phyloP scores from a whole-genome alignment of 2,888 invertebrate species.

The Acrobasis suavella region DNA sequence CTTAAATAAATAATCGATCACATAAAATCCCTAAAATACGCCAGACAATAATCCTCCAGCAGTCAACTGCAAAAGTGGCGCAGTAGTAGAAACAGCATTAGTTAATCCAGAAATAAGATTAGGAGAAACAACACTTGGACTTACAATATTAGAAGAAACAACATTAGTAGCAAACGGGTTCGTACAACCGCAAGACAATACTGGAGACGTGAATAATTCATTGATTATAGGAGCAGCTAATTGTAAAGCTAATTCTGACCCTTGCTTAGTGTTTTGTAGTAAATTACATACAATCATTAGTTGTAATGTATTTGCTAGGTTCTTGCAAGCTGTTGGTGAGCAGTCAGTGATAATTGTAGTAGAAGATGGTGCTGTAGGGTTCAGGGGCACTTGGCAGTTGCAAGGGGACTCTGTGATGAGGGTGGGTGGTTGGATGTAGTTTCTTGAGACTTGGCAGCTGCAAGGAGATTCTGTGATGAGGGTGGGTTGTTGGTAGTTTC shows the following conservation, averaged over 20 bases:
- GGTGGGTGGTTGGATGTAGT: conserved; percentile 27
- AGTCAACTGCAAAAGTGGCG: conserved; percentile 9
- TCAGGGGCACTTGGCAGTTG: conserved; percentile 34
- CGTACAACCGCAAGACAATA: conserved; percentile 45
- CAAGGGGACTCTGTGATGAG: conserved; percentile 37
- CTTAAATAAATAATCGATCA: conserved; percentile 1
- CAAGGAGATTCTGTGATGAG: conserved; percentile 37
- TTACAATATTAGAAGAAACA: conserved; percentile 33
- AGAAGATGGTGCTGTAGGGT: conserved; percentile 34
- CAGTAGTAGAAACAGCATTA: conserved; percentile 17
- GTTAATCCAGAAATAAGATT: conserved; percentile 28
- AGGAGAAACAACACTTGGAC: conserved; percentile 35
- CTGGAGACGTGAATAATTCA: conserved; percentile 46
- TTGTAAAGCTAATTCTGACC: conserved; percentile 46
- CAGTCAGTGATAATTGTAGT: conserved; percentile 64
- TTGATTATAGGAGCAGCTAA: conserved; percentile 53
- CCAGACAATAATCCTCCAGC: background rate
- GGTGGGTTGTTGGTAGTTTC: conserved; percentile 30
- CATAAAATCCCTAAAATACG: background rate
- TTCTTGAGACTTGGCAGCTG: conserved; percentile 29
- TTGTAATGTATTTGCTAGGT: conserved; percentile 62
- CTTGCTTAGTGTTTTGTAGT: conserved; percentile 51
- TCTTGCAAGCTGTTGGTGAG: conserved; percentile 61
- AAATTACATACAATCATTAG: conserved; percentile 63
- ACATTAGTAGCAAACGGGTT: conserved; percentile 38